Evolutionary conservation across 2,113 vertebrate genomes (phyloP).

Genomic region (Serinus canaria): DNA sequence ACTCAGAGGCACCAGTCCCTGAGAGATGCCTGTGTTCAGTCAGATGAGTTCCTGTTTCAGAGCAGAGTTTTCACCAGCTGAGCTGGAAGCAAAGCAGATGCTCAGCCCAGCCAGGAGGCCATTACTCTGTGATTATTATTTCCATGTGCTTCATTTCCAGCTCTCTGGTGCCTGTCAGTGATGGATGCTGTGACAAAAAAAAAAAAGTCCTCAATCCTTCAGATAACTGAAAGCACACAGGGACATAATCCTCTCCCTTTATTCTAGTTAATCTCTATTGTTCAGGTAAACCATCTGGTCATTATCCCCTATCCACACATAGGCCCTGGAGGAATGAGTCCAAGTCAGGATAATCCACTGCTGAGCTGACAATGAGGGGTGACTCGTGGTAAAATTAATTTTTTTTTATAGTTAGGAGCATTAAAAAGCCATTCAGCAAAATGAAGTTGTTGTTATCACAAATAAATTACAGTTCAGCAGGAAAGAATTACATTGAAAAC

Average conservation of each 20-base stretch:
- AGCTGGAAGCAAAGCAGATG: slow-evolving; percentile 41
- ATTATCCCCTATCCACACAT: background rate
- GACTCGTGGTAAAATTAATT: background rate
- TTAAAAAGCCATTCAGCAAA: slow-evolving; percentile 20
- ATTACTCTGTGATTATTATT: slow-evolving; percentile 38
- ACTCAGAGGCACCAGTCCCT: background rate
- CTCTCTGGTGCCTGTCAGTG: background rate
- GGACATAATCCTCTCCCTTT: background rate
- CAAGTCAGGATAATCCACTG: background rate
- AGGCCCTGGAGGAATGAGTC: background rate
- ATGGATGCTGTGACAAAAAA: slow-evolving; percentile 1
- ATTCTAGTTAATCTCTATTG: background rate
- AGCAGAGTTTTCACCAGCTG: background rate
- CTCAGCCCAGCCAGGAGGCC: slow-evolving; percentile 16
- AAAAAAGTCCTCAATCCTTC: background rate
- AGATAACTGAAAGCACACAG: background rate
- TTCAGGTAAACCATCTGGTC: slow-evolving; percentile 10
- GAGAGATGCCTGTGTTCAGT: background rate
- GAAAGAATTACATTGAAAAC: background rate
- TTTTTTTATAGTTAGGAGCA: background rate
- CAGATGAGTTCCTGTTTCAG: background rate
- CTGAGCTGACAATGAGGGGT: background rate
- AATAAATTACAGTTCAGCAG: slow-evolving; percentile 27
- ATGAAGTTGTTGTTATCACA: slow-evolving; percentile 8
- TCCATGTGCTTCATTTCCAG: slow-evolving; percentile 29